These are phyloP conservation scores for Sula dactylatra DNA, from an alignment of 2,113 vertebrate genomes.

Conservation along the genomic window DNA sequence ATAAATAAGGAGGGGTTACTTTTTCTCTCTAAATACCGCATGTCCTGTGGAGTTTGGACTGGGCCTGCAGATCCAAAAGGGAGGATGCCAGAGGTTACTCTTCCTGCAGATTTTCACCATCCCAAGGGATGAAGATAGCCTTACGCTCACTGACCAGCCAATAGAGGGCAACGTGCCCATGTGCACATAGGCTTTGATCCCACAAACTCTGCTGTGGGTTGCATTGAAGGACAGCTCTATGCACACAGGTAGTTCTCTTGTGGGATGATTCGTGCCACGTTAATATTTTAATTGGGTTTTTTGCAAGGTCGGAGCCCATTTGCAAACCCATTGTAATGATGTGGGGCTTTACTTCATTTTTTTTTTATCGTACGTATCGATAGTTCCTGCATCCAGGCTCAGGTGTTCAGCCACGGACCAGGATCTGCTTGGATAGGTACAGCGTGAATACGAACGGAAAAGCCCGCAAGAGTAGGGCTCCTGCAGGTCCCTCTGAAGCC, in stretches of 20 bases:
- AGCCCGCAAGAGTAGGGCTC: neutral
- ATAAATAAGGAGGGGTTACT: neutral
- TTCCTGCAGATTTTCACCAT: neutral
- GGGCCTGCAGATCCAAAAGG: neutral
- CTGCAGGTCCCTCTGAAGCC: neutral
- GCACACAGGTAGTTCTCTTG: neutral
- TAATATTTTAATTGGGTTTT: neutral
- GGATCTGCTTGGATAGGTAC: neutral
- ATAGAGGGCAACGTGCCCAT: slow-evolving; percentile 58
- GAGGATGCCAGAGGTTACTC: neutral
- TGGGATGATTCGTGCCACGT: neutral
- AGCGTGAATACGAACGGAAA: neutral
- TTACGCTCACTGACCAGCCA: neutral
- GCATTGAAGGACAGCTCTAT: neutral
- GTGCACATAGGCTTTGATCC: neutral
- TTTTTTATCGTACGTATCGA: fast-evolving
- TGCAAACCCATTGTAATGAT: neutral
- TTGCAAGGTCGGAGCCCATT: fast-evolving
- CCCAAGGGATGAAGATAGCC: neutral
- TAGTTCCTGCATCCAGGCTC: neutral
- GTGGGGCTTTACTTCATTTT: neutral
- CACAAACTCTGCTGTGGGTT: neutral
- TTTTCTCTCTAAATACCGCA: neutral
- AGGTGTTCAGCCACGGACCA: neutral
- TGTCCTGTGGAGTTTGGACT: fast-evolving